These are phyloP conservation scores for Podilymbus podiceps DNA, from an alignment of 2,113 vertebrate species.

Conservation along the genomic window DNA sequence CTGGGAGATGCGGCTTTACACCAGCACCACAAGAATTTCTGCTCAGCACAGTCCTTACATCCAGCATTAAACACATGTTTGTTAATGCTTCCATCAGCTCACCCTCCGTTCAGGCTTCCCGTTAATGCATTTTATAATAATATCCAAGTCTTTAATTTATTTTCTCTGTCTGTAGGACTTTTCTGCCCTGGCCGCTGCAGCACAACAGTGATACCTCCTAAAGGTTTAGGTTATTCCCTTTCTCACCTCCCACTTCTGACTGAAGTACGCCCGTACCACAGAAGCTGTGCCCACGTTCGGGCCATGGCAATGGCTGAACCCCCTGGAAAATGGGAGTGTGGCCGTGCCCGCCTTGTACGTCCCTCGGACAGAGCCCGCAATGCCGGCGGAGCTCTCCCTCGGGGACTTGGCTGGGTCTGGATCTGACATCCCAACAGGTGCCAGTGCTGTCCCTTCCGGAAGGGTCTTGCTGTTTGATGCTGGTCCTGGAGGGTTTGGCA, in stretches of 20 bases:
- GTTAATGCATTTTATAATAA: background rate
- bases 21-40: background rate
- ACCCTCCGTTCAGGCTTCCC: background rate
- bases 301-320: rapidly evolving
- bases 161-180: background rate
- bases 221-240: background rate
- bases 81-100: background rate
- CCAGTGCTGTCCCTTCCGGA: rapidly evolving
- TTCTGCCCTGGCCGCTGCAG: background rate
- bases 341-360: background rate
- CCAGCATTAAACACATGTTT: background rate
- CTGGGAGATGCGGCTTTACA: background rate
- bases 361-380: background rate
- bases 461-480: background rate
- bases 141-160: background rate
- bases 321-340: rapidly evolving
- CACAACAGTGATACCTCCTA: background rate
- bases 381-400: rapidly evolving
- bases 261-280: background rate
- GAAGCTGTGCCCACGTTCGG: background rate
- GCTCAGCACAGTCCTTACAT: background rate
- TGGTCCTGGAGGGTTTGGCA: background rate
- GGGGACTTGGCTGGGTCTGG: rapidly evolving
- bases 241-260: background rate
- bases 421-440: background rate